Base-by-base conservation (phyloP, 2,888 invertebrate species). In the Hyposoter didymator region DNA sequence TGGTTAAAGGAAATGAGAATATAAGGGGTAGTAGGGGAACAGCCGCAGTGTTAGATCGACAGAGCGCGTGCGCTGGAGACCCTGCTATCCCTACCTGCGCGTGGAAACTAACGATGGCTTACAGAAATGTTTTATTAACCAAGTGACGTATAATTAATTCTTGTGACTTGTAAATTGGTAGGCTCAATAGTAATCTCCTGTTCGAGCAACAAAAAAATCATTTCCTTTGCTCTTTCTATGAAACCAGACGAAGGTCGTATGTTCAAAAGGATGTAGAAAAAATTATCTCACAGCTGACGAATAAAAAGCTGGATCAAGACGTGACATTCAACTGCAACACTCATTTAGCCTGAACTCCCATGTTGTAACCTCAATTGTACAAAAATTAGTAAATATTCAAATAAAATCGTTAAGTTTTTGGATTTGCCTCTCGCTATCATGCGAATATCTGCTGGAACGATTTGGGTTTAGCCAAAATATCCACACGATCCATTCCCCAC, bases 1-100 rank as follows among this genome's bases (percentile, higher is more conserved):
- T 86, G 78, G 72, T 75, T 74, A 76, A 73, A 84, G 78, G 22
- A 69, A 83, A 87, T 70, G 84, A 84, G 88, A 59, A 73, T 76
- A 59, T 55, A 78, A 80, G 81, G 76, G 80, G 75, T 79, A 74
- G 82, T 39, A 82, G 80, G 85, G 74, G 55, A 59, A 79, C 79
- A 82, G 86, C 82, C 84, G 82, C 84, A 84, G 84, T 82, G 82
- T 78, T 76, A 75, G 67, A 76, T 67, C 76, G 66, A 39, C 72
- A 67, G 67, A 67, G 84, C 84, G 86, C 79, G 62, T 84, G 84
- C 84, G 66, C 12, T 49, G 14, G 17, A 14, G 66, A 62, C 52
- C 73, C 66, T n/a, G 45, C 66, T 22, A 49, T 28, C 67, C 45
- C 55, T 39, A n/a, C 55, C 4, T 28, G 19, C 19, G 8, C 0